Base-by-base conservation (phyloP, 2,888 invertebrate genomes). In the Synanthedon formicaeformis region DNA sequence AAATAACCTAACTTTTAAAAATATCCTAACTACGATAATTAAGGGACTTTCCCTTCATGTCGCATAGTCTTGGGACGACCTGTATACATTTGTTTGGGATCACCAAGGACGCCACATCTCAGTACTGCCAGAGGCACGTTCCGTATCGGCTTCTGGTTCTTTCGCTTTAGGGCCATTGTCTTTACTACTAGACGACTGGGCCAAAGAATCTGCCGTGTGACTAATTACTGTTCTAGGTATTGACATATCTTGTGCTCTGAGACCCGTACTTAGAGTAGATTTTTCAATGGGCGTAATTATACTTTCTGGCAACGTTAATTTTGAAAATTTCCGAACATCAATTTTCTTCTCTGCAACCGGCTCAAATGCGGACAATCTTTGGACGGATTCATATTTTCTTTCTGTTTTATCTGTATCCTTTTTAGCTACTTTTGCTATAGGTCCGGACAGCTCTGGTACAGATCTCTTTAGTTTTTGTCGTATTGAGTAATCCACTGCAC, bases 31-130 rank as follows among this genome's bases (percentile, higher is more conserved):
- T 16, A 16, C 16, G 16, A 2, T 2, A 16, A 16, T 16, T 16
- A 16, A 16, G 16, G 16, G 1, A 16, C 16, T 16, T 16, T 16
- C 16, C 16, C 16, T 16, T 16, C 16, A 16, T 16, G 16, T 16
- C 16, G 16, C 16, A 16, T 16, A 16, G 16, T 16, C 16, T 16
- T 16, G 16, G 16, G 16, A 16, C 16, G 16, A 1, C 16, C 16
- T 16, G 16, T 16, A 16, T 3, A 34, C n/a, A n/a, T n/a, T n/a
- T 34, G 10, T 34, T 34, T 34, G 6, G 12, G 41, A 52, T 73
- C 65, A 84, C 86, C 86, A 87, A 10, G 87, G 87, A 41, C 87
- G 67, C 87, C 87, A 87, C 84, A 87, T 80, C 55, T 84, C 85
- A 0, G 74, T 59, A 56, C 71, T 75, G 6, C 64, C 68, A 0